These are phyloP conservation scores for Saguinus midas DNA, from an alignment of 2,113 vertebrate species.

Conservation along the genomic window DNA sequence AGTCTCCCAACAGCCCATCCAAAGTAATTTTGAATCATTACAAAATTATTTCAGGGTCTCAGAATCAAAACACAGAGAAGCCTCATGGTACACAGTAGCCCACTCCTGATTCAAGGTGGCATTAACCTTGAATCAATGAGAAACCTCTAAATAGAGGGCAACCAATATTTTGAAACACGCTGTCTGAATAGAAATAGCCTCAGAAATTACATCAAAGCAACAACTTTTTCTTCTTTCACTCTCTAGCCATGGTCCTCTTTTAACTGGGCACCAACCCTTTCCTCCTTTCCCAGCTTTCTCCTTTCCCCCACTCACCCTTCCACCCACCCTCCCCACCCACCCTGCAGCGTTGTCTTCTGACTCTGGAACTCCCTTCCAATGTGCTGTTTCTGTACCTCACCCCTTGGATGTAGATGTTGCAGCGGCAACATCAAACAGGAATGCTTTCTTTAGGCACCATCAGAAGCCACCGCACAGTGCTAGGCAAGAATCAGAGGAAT, in stretches of 20 bases:
- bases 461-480: neutral
- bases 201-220: accelerated
- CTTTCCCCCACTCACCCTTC: neutral
- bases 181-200: neutral
- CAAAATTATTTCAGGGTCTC: neutral
- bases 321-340: neutral
- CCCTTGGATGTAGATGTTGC: neutral
- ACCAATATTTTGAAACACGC: neutral
- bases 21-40: neutral
- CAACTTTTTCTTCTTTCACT: neutral
- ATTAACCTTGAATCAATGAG: neutral
- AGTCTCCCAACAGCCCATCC: neutral
- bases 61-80: neutral
- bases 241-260: neutral
- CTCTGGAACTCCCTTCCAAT: neutral
- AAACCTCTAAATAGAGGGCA: neutral
- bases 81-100: neutral
- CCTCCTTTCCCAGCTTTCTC: neutral
- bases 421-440: neutral
- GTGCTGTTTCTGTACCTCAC: neutral
- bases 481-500: neutral
- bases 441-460: neutral
- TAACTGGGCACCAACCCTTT: neutral
- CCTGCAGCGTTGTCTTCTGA: no score
- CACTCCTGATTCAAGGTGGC: neutral